These are phyloP conservation scores for Eupithecia tripunctaria DNA, from an alignment of 2,888 invertebrate species.

Conservation along the genomic window DNA sequence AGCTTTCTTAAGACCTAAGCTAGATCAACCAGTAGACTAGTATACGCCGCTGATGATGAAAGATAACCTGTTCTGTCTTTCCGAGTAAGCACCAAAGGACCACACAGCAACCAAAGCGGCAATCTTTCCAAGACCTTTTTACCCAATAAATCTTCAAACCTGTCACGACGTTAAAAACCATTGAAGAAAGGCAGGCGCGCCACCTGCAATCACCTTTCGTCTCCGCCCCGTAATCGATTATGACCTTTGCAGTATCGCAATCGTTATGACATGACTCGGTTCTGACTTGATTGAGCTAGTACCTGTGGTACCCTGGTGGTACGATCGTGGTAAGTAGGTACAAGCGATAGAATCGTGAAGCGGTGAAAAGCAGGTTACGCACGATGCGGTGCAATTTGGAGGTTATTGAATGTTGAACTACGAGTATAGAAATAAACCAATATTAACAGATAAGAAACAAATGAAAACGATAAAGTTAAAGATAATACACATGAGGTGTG, in stretches of 20 bases:
- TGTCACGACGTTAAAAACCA: slow-evolving; percentile 20
- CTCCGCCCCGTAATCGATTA: slow-evolving; percentile 42
- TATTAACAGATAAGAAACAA: neutral
- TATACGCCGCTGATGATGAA: neutral
- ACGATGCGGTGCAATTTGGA: neutral
- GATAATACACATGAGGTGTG: too few species aligned
- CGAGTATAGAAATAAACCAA: neutral
- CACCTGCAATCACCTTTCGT: slow-evolving; percentile 33
- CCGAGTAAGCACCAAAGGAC: slow-evolving; percentile 15
- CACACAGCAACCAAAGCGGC: slow-evolving; percentile 18
- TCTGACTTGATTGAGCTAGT: slow-evolving; percentile 24
- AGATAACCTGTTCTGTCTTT: neutral
- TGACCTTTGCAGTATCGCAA: slow-evolving; percentile 46
- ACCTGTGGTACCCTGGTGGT: slow-evolving; percentile 18
- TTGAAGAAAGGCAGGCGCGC: slow-evolving; percentile 25
- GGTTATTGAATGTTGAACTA: neutral
- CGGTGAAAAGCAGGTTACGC: slow-evolving; percentile 5
- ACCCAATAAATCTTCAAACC: slow-evolving; percentile 29
- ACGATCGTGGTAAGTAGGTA: neutral
- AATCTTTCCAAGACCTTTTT: slow-evolving; percentile 23
- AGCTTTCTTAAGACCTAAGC: neutral
- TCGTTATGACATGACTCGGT: slow-evolving; percentile 41
- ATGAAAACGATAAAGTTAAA: neutral
- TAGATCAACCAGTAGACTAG: neutral
- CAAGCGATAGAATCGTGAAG: neutral